These are phyloP conservation scores for Gallirallus australis DNA, from an alignment of 2,797 vertebrate genomes.

Conservation along the genomic window DNA sequence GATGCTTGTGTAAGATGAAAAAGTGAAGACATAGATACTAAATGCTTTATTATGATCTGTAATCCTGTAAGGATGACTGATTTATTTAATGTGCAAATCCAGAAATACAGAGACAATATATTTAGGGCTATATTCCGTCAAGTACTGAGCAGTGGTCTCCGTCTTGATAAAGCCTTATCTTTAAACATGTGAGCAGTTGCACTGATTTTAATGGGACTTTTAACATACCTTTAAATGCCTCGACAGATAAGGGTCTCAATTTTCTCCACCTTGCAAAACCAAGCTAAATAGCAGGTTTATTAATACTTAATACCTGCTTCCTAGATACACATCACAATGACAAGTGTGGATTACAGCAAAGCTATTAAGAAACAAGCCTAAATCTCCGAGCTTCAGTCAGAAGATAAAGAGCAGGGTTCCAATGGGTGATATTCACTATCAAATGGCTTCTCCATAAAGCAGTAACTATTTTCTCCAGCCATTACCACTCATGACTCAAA, in stretches of 20 bases:
- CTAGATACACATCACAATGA: background rate
- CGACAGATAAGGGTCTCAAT: constrained; percentile 17
- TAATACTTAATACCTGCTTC: constrained; percentile 49
- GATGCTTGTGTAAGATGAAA: constrained; percentile 34
- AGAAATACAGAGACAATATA: background rate
- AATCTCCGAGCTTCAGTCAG: background rate
- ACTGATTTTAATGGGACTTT: constrained; percentile 23
- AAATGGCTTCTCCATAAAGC: background rate
- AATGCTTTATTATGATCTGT: constrained; percentile 29
- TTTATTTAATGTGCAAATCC: constrained; percentile 28
- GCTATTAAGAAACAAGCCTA: constrained; percentile 8
- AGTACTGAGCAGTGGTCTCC: background rate
- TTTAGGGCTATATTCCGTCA: background rate
- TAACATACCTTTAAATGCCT: constrained; percentile 24
- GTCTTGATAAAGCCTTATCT: constrained; percentile 22
- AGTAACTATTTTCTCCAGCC: background rate
- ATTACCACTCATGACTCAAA: background rate
- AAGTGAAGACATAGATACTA: background rate
- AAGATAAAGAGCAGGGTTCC: background rate
- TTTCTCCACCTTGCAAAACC: background rate
- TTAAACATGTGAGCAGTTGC: background rate
- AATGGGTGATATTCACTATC: background rate
- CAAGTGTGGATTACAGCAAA: constrained; percentile 33
- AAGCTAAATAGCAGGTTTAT: constrained; percentile 47
- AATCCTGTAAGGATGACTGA: constrained; percentile 26